Conservation (phyloP, 2,797 vertebrate species). For the Lepilemur septentrionalis region DNA sequence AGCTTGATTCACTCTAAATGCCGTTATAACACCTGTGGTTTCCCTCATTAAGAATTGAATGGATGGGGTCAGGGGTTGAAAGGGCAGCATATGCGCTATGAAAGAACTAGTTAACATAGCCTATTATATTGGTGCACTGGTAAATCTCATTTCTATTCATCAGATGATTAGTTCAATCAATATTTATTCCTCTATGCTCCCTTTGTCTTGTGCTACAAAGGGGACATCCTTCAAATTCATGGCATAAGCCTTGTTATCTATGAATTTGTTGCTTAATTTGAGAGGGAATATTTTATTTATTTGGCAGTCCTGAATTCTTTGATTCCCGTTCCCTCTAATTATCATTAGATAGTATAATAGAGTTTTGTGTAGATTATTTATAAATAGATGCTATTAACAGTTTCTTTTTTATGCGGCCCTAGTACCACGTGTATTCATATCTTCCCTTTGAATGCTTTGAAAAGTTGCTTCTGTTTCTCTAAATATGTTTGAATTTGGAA, state of each 20-base stretch:
- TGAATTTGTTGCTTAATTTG: slow-evolving; percentile 78
- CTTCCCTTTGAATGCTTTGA: slow-evolving; percentile 51
- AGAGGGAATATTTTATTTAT: slow-evolving; percentile 80
- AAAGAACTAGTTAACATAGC: slow-evolving; percentile 83
- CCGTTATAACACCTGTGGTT: slow-evolving; percentile 85
- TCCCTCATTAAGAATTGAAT: slow-evolving; percentile 81
- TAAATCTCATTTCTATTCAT: slow-evolving; percentile 86
- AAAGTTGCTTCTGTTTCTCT: slow-evolving; percentile 70
- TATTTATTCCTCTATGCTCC: slow-evolving; percentile 84
- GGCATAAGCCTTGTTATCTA: slow-evolving; percentile 75
- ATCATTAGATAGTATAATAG: slow-evolving; percentile 46
- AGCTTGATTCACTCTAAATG: slow-evolving; percentile 79
- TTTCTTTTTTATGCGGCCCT: slow-evolving; percentile 36
- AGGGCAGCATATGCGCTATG: slow-evolving; percentile 81
- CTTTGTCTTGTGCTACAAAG: slow-evolving; percentile 85
- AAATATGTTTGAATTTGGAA: slow-evolving; percentile 68
- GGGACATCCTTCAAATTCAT: slow-evolving; percentile 80
- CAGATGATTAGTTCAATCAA: slow-evolving; percentile 85
- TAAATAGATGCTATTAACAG: slow-evolving; percentile 51
- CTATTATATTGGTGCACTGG: slow-evolving; percentile 83
- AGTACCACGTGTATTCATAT: slow-evolving; percentile 36
- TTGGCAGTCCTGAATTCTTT: slow-evolving; percentile 68
- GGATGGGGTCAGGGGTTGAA: slow-evolving; percentile 79
- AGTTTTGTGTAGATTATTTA: slow-evolving; percentile 58
- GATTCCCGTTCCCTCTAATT: slow-evolving; percentile 57